Evolutionary conservation across 1,140 invertebrate genomes (phyloP).

Genomic region (Caenorhabditis latens): DNA sequence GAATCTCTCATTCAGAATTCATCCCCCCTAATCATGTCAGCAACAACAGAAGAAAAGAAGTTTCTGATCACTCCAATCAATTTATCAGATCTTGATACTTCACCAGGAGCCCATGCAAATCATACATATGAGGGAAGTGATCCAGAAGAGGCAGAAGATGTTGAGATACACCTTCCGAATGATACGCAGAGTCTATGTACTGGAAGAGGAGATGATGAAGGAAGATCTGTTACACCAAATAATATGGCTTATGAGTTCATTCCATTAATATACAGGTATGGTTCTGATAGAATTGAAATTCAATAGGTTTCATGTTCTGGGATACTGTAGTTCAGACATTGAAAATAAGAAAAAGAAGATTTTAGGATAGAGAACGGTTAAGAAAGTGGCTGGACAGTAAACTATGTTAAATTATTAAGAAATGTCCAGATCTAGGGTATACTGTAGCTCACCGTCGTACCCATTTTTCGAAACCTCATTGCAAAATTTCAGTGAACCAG

Average conservation of each 20-base stretch:
- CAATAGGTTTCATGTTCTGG: not conserved
- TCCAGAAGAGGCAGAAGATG: slow-evolving; percentile 33
- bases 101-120: slow-evolving; percentile 33
- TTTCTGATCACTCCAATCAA: slow-evolving; percentile 44
- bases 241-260: slow-evolving; percentile 52
- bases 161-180: slow-evolving; percentile 8
- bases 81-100: slow-evolving; percentile 10
- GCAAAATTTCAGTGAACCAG: not conserved
- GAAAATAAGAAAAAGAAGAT: not conserved
- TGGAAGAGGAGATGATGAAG: slow-evolving; percentile 20
- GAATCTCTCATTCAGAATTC: not conserved
- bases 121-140: slow-evolving; percentile 40
- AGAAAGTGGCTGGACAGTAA: no score
- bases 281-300: not conserved
- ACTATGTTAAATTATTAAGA: no score
- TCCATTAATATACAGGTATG: slow-evolving; percentile 26
- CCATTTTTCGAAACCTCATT: not conserved
- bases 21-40: not conserved
- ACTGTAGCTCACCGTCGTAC: no score
- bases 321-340: not conserved
- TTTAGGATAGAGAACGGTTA: no score
- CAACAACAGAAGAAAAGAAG: slow-evolving; percentile 43
- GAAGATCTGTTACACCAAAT: slow-evolving; percentile 30
- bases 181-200: slow-evolving; percentile 44
- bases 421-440: no score